Evolutionary conservation across 2,113 vertebrate genomes (phyloP), one percentile per base, ranked within the genome.

Genomic region (Cheilinus undulatus): DNA sequence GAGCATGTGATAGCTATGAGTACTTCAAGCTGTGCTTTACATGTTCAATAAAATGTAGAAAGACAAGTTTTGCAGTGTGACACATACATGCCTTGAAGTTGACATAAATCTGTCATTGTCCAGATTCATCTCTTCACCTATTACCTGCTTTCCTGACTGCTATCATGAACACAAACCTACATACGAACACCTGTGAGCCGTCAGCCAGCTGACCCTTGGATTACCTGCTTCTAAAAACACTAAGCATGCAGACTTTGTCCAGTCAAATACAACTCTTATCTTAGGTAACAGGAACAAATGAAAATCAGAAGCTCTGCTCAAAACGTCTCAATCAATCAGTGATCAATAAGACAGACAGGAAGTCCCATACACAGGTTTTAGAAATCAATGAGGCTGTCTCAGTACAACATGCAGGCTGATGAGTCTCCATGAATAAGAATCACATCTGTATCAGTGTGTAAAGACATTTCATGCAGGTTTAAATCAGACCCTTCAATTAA

Each of bases 231-330:
- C 26, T 69, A 53, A 51, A 43, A 69, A 57, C 53, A 1, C 5
- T n/a, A n/a, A n/a, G 12, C n/a, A 20, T 57, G 27, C 65, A 85
- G 88, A 88, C 90, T 90, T 90, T 90, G 86, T 34, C 64, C 52
- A 7, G 46, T 87, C 78, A 88, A 89, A 86, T 78, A 88, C 26
- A 27, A 30, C 67, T 76, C 83, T 91, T 87, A 89, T 89, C 86
- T 88, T 81, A 89, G 84, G 86, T 81, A 68, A 48, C 53, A 59
- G 73, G 72, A 72, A 34, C 34, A 49, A 64, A 65, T 40, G 36
- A 19, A 65, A 60, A 53, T 26, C 48, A 30, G 49, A 46, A 57
- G 43, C 70, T 56, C 43, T 22, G 51, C 32, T 20, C 48, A 17
- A 77, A 65, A 27, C 10, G 43, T 60, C 59, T 69, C 71, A 36